Percentiles rank a stretch among this genome's conserved stretches.
phyloP scores from a whole-genome alignment of 2,797 vertebrate genomes.

The Neoniphon sammara region DNA sequence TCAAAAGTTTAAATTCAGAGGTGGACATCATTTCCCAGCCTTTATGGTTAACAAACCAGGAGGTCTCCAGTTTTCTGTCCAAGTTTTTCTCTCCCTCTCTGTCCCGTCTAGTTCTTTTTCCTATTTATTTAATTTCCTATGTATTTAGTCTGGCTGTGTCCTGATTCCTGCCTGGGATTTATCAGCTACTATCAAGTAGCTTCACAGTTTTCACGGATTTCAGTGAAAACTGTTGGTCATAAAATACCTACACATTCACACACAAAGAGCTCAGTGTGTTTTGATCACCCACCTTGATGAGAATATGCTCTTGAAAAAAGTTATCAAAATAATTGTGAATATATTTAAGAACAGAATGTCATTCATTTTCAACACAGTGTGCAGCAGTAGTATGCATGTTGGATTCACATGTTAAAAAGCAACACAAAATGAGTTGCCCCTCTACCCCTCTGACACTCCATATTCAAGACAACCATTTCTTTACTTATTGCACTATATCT shows the following conservation, averaged over 20 bases:
- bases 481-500: conserved; percentile 3
- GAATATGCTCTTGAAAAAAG: not conserved
- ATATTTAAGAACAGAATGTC: not conserved
- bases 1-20: conserved; percentile 24
- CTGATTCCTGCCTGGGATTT: not conserved
- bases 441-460: too few species aligned
- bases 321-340: not conserved
- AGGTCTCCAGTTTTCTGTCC: conserved; percentile 3
- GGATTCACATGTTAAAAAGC: too few species aligned
- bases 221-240: too few species aligned
- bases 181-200: not conserved
- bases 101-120: not conserved
- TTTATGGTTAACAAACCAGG: conserved; percentile 43
- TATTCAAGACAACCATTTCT: not conserved
- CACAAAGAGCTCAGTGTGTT: not conserved
- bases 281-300: not conserved
- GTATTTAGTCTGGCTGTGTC: not conserved
- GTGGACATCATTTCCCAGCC: conserved; percentile 10
- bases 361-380: not conserved
- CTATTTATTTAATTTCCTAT: not conserved
- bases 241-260: not conserved
- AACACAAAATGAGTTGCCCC: not conserved
- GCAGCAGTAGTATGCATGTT: not conserved
- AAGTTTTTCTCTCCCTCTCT: not conserved
- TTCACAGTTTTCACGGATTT: too few species aligned